A percentile compares a stretch with the other conserved stretches of the same genome.
Conservation (phyloP, 2,888 invertebrate genomes). For the Mactromeris polynyma region DNA sequence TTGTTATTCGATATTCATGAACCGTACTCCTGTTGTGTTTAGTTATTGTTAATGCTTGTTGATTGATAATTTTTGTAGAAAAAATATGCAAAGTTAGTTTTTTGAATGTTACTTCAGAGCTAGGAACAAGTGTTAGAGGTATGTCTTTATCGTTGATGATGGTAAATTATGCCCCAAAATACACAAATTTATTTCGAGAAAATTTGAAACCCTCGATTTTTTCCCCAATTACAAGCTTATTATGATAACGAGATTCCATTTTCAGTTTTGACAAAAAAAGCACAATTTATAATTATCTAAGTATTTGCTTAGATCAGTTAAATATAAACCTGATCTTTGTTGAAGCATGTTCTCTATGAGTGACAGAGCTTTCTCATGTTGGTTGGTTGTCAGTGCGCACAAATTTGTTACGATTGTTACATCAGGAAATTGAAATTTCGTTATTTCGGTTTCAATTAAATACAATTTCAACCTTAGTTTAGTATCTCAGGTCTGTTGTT, state of each 20-base stretch:
- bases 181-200: too few species aligned
- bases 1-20: neutral
- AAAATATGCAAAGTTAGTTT: slow-evolving; percentile 18
- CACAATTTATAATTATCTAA: too few species aligned
- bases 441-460: slow-evolving; percentile 4
- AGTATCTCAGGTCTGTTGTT: slow-evolving; percentile 8
- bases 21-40: slow-evolving; percentile 38
- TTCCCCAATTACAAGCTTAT: too few species aligned
- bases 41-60: slow-evolving; percentile 43
- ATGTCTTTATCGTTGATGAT: slow-evolving; percentile 11
- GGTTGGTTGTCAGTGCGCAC: neutral
- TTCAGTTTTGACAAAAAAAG: too few species aligned
- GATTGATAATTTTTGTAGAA: slow-evolving; percentile 6
- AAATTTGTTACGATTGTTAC: neutral
- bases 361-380: too few species aligned
- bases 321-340: too few species aligned
- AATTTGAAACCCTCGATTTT: too few species aligned
- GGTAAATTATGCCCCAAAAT: too few species aligned
- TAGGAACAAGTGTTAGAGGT: neutral
- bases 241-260: too few species aligned
- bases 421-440: neutral
- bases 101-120: neutral
- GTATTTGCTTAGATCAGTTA: too few species aligned
- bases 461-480: neutral
- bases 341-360: too few species aligned